phyloP scores from a whole-genome alignment of 2,797 vertebrate species.

The Cirrhinus mrigala region DNA sequence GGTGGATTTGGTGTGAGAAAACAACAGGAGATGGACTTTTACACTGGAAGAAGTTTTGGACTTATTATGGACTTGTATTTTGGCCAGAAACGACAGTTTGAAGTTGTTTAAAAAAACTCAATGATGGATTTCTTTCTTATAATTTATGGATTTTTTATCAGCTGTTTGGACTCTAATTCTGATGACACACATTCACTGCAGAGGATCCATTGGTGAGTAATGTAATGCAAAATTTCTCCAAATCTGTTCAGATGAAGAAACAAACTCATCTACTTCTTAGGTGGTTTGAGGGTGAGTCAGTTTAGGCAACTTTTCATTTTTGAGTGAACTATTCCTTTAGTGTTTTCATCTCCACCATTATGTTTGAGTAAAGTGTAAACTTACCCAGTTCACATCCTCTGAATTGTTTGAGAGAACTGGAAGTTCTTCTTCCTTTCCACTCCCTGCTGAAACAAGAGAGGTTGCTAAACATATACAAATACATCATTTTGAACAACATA shows the following conservation, averaged over 20 bases:
- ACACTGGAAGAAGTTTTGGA: not conserved
- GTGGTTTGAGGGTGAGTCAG: not conserved
- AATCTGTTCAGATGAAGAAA: not conserved
- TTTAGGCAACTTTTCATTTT: not conserved
- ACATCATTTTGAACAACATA: not conserved
- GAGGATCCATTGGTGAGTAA: not conserved
- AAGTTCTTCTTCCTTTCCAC: constrained; percentile 18
- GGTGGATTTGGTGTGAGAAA: not conserved
- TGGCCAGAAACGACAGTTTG: not conserved
- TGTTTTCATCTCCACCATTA: not conserved
- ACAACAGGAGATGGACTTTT: not conserved
- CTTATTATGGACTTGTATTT: not conserved
- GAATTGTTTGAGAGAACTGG: constrained; percentile 4
- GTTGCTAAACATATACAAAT: not conserved
- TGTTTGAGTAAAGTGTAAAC: not conserved
- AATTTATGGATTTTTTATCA: not conserved
- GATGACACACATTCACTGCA: not conserved
- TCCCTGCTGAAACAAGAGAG: constrained; percentile 20
- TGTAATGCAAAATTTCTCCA: not conserved
- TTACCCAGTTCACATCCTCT: constrained; percentile 27
- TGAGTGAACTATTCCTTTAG: not conserved
- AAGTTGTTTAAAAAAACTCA: not conserved
- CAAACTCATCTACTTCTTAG: not conserved
- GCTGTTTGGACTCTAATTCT: not conserved
- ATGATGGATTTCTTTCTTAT: not conserved